phyloP scores from a whole-genome alignment of 2,113 vertebrate species.

The Meleagris gallopavo region DNA sequence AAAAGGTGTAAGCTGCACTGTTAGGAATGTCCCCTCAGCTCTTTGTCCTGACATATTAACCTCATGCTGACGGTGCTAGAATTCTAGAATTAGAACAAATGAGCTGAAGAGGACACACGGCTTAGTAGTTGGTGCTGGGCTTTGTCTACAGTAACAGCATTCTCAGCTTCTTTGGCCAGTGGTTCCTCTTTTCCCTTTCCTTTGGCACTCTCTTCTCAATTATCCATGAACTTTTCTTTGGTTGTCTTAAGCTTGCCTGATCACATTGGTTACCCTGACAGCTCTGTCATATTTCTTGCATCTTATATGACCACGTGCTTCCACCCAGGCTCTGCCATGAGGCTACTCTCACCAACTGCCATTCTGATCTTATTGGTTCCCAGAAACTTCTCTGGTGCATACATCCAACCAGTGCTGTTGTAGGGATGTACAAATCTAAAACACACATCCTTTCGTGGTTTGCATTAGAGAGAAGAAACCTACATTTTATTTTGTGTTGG shows the following conservation, averaged over 20 bases:
- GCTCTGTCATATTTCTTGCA: background rate
- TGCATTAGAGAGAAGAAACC: background rate
- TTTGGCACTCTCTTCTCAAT: constrained; percentile 14
- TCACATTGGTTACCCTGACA: background rate
- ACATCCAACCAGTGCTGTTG: background rate
- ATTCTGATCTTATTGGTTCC: background rate
- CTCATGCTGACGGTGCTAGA: constrained; percentile 40
- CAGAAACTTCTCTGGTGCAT: background rate
- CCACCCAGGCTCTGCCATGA: background rate
- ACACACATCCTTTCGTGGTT: background rate
- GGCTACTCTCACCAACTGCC: background rate
- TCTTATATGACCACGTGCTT: background rate
- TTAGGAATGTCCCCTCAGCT: background rate
- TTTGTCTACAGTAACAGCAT: background rate
- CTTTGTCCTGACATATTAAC: constrained; percentile 11
- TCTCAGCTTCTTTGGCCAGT: background rate
- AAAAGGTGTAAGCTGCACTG: background rate
- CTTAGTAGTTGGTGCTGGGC: background rate
- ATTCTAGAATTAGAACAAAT: constrained; percentile 14
- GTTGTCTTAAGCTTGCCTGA: constrained; percentile 59
- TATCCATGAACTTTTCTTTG: constrained; percentile 6
- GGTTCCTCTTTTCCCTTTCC: constrained; percentile 17
- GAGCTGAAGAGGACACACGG: background rate
- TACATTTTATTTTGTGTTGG: background rate
- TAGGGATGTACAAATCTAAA: background rate